Evolutionary conservation across 2,888 invertebrate genomes (phyloP).

Genomic region (Melikaiella ostensackeni): DNA sequence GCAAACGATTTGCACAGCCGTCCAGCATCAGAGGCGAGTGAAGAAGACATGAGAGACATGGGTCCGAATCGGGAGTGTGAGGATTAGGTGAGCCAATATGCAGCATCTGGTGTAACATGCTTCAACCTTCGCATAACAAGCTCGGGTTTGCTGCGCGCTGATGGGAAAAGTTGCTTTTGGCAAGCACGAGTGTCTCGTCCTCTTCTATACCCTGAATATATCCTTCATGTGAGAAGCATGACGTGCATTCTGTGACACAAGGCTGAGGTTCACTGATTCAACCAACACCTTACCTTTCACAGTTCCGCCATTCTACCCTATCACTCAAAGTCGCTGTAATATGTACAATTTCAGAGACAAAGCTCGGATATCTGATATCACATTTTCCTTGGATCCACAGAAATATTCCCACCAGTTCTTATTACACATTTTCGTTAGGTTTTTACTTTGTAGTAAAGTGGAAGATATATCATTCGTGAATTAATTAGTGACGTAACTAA

Average conservation of each 20-base stretch:
- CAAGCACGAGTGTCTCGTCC: slow-evolving; percentile 44
- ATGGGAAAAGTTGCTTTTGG: slow-evolving; percentile 76
- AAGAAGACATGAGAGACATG: slow-evolving; percentile 50
- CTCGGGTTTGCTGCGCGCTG: slow-evolving; percentile 70
- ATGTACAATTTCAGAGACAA: background rate
- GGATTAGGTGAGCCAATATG: slow-evolving; percentile 72
- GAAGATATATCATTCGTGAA: too few species aligned
- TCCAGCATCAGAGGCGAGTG: slow-evolving; percentile 47
- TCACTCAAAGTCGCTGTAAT: background rate
- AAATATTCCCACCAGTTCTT: too few species aligned
- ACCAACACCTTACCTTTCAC: slow-evolving; percentile 42
- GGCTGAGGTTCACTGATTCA: background rate
- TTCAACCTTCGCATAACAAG: slow-evolving; percentile 76
- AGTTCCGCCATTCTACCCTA: background rate
- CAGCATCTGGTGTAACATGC: slow-evolving; percentile 76
- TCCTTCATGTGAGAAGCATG: background rate
- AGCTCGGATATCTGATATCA: too few species aligned
- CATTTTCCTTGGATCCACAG: too few species aligned
- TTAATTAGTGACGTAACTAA: too few species aligned
- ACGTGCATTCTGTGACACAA: background rate
- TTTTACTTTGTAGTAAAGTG: too few species aligned
- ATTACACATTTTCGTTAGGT: too few species aligned
- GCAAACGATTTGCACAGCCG: slow-evolving; percentile 16
- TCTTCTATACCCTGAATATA: slow-evolving; percentile 50
- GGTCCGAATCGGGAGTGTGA: slow-evolving; percentile 44